phyloP scores from a whole-genome alignment of 1,140 invertebrate genomes.

The Pseudoatta argentina region DNA sequence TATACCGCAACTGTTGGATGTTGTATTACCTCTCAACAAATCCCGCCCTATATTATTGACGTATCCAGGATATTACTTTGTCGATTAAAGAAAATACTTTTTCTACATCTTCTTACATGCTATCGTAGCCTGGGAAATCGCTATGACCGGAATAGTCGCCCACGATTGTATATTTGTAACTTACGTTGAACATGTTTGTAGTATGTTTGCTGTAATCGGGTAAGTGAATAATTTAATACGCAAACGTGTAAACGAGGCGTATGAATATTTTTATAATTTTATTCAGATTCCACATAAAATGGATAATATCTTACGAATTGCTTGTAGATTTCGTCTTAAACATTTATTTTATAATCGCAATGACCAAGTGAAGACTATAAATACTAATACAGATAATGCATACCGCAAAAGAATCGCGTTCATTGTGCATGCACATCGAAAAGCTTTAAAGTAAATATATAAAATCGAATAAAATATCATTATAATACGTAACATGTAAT shows the following conservation, averaged over 20 bases:
- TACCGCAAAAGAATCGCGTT: constrained; percentile 20
- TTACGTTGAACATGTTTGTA: constrained; percentile 53
- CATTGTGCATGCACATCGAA: constrained; percentile 11
- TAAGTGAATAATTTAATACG: neutral
- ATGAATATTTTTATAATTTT: neutral
- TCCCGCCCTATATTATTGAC: constrained; percentile 31
- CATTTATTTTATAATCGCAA: neutral
- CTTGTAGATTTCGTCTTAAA: constrained; percentile 35
- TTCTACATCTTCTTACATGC: constrained; percentile 18
- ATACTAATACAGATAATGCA: neutral
- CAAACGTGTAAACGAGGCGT: neutral
- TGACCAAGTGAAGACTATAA: neutral
- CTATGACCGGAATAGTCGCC: constrained; percentile 9
- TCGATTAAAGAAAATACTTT: constrained; percentile 50
- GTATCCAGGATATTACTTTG: constrained; percentile 40
- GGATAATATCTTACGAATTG: neutral
- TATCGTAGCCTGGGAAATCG: neutral
- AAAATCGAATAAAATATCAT: neutral
- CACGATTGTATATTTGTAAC: constrained; percentile 29
- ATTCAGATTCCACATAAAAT: neutral
- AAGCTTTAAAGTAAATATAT: constrained; percentile 28
- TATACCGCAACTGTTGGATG: constrained; percentile 38
- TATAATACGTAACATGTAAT: neutral
- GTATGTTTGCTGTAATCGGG: constrained; percentile 43
- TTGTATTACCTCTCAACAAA: constrained; percentile 47